Base-by-base conservation (phyloP, 2,797 vertebrate species). In the Lepus oiostolus region DNA sequence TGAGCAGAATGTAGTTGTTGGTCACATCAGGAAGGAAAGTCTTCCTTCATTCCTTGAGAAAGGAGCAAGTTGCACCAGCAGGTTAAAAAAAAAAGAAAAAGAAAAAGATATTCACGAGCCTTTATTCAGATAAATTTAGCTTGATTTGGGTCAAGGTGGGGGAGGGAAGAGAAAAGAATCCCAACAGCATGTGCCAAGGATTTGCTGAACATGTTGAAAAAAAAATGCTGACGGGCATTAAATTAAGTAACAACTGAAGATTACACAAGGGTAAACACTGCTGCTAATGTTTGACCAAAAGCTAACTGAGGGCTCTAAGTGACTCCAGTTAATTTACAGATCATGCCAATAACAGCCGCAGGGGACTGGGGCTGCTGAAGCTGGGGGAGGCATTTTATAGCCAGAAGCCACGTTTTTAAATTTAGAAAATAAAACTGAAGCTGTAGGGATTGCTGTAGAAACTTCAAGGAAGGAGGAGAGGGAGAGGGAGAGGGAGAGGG, bases 191-290 rank as follows among this genome's bases (percentile, higher is more conserved):
- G 87, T 94, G 92, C 97, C 94, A 92, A 0, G 0, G 93, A 96
- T 97, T 98, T 98, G 97, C 97, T 98, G 98, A 98, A 97, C 96
- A 96, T 22, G 91, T 97, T 96, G 30, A 94, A 97, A 97, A 96
- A 93, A 97, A 98, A 98, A 85, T 97, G 98, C 98, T 98, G 98
- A 98, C 72, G 77, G 86, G 95, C 87, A 95, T 97, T 96, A 97
- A 98, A 98, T 97, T 97, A 98, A 98, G 97, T 97, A 97, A 98
- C 96, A 98, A 97, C 95, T 97, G 96, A 98, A 98, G 97, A 98
- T 98, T 98, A 98, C 97, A 97, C 97, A 96, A 97, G 98, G 94
- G 97, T 98, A 98, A 98, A 98, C 97, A 97, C 71, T 97, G 96
- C 71, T 96, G 97, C 96, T 98, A 97, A 98, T 98, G 97, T 98